Evolutionary conservation across 2,888 invertebrate species (phyloP).

Genomic region (Noctua janthe): DNA sequence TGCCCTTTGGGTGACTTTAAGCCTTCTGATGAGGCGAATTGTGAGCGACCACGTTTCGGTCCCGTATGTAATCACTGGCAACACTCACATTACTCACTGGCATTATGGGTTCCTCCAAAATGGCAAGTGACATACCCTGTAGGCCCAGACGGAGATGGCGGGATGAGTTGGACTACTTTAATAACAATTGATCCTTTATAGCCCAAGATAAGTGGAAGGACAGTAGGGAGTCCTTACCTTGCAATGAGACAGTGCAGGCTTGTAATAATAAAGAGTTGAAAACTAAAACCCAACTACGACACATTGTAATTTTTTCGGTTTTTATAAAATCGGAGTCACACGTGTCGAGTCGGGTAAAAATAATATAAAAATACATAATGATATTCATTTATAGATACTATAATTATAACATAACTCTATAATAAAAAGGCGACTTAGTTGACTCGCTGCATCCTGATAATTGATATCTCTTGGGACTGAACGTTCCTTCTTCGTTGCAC

Average conservation of each 20-base stretch:
- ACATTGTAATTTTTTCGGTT: not conserved
- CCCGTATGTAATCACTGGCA: no score
- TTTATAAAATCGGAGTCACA: not conserved
- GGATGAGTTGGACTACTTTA: not conserved
- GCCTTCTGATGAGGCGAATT: no score
- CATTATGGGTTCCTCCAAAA: not conserved
- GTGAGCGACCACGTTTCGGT: no score
- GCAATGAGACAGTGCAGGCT: not conserved
- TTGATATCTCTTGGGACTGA: slow-evolving; percentile 71
- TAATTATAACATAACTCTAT: slow-evolving; percentile 3
- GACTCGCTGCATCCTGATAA: slow-evolving; percentile 62
- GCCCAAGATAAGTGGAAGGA: not conserved
- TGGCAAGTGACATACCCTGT: not conserved
- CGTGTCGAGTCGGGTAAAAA: not conserved
- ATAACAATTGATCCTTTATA: not conserved
- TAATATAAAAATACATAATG: not conserved
- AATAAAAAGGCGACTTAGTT: slow-evolving; percentile 32
- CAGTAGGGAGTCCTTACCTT: not conserved
- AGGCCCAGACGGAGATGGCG: not conserved
- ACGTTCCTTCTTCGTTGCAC: slow-evolving; percentile 69
- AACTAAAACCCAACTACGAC: not conserved
- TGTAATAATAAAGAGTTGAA: not conserved
- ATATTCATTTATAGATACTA: not conserved
- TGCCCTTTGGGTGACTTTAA: no score
- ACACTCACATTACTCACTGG: no score